Evolutionary conservation across 2,113 vertebrate species (phyloP), one percentile per base, ranked within the genome.

Genomic region (Austrofundulus limnaeus): DNA sequence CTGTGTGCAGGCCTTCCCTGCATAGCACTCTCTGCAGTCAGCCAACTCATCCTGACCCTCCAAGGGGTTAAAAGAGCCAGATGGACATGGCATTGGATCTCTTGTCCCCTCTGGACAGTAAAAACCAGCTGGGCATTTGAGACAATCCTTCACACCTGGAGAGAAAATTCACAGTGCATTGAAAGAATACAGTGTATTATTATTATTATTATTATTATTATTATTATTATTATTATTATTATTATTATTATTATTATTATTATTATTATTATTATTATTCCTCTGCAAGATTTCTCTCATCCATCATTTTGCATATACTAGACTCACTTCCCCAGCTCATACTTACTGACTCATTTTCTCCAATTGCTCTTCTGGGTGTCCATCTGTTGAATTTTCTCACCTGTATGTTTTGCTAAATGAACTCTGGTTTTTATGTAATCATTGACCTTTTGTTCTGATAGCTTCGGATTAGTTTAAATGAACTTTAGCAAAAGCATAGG

Each of bases 1-100:
- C 82, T 90, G 94, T 14, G 92, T 95, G 63, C 94, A 95, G 63
- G 94, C 94, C 52, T 88, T 95, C 2, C 94, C 95, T 5, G 93
- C 93, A 0, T 92, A 89, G 64, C 94, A 94, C 5, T 75, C 65
- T 60, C 90, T 88, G 82, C 93, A 95, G 59, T 94, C 94, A 3
- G 78, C 5, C 11, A 80, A 53, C 70, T 94, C 84, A 0, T 95
- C 93, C 80, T 95, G 94, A 0, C 95, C 95, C 37, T 90, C 89
- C 42, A 92, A 80, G n/a, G 93, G 92, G 69, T 91, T 94, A 51
- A 92, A 92, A 0, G 81, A 92, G 11, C 95, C 95, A 0, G 90
- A 78, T 11, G 86, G 93, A 81, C 94, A 95, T 0, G 93, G 93
- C 34, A 82, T 53, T 0, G 93, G 93, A 39, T 90, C 83, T 21